These are phyloP conservation scores for Furcifer pardalis DNA, from an alignment of 2,797 vertebrate genomes.

Conservation along the genomic window DNA sequence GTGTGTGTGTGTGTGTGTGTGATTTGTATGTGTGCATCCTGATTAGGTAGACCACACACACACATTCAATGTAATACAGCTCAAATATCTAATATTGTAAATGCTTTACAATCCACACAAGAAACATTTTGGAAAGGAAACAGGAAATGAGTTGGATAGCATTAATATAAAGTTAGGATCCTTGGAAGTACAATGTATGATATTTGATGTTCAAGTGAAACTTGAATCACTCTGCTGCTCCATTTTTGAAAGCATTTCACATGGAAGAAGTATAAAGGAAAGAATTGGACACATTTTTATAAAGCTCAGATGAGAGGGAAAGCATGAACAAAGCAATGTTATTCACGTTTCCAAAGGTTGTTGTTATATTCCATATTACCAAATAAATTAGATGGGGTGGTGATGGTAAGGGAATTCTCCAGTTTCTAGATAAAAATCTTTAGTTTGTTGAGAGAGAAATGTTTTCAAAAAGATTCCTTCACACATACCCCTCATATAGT, in stretches of 20 bases:
- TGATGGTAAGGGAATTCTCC: not conserved
- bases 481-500: no score
- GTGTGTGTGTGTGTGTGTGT: no score
- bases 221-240: constrained; percentile 11
- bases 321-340: not conserved
- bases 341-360: not conserved
- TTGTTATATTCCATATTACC: not conserved
- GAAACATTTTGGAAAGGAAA: constrained; percentile 68
- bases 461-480: not conserved
- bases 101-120: constrained; percentile 64
- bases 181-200: constrained; percentile 61
- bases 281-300: not conserved
- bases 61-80: no score
- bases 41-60: no score
- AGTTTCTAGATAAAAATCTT: not conserved
- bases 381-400: not conserved
- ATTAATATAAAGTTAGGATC: constrained; percentile 68
- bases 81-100: constrained; percentile 65
- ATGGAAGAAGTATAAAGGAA: constrained; percentile 7
- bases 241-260: constrained; percentile 29
- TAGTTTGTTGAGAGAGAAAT: not conserved
- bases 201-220: constrained; percentile 59
- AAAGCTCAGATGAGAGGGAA: constrained; percentile 14
- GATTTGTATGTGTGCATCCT: no score
- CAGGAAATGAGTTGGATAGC: constrained; percentile 71